phyloP scores from a whole-genome alignment of 2,888 invertebrate species.

The Aricia artaxerxes region DNA sequence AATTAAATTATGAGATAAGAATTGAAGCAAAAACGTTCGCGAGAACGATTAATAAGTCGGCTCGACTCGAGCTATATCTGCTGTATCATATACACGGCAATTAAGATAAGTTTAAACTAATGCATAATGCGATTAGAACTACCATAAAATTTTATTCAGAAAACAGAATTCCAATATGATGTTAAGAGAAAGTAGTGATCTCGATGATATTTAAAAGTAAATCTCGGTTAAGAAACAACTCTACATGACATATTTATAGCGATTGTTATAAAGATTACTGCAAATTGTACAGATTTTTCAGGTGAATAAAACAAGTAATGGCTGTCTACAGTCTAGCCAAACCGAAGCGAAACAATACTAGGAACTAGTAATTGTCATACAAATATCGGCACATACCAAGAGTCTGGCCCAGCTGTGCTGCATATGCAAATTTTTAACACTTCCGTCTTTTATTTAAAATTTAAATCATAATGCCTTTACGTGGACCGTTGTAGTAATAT shows the following conservation, averaged over 20 bases:
- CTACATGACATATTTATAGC: background rate
- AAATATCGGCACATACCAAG: slow-evolving; percentile 6
- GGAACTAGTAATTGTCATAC: slow-evolving; percentile 16
- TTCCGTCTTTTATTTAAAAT: slow-evolving; percentile 29
- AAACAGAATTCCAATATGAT: slow-evolving; percentile 44
- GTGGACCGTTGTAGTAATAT: slow-evolving; percentile 22
- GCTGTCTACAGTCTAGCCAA: background rate
- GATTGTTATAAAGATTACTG: background rate
- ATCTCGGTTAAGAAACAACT: background rate
- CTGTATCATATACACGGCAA: slow-evolving; percentile 49
- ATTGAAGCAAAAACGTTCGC: slow-evolving; percentile 56
- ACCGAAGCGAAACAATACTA: slow-evolving; percentile 7
- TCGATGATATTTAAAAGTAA: background rate
- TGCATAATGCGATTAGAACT: slow-evolving; percentile 49
- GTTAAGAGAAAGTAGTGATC: slow-evolving; percentile 37
- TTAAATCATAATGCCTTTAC: slow-evolving; percentile 25
- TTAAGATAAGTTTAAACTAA: slow-evolving; percentile 56
- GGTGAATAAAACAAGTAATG: background rate
- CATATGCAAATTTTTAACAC: slow-evolving; percentile 15
- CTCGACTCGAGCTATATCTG: slow-evolving; percentile 54
- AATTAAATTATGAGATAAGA: slow-evolving; percentile 75
- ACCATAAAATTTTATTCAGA: slow-evolving; percentile 47
- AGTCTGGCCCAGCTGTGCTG: background rate
- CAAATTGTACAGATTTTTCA: background rate
- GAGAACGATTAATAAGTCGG: slow-evolving; percentile 57